Evolutionary conservation across 2,797 vertebrate genomes (phyloP), one percentile per base, ranked within the genome.

Genomic region (Threskiornis aethiopicus): DNA sequence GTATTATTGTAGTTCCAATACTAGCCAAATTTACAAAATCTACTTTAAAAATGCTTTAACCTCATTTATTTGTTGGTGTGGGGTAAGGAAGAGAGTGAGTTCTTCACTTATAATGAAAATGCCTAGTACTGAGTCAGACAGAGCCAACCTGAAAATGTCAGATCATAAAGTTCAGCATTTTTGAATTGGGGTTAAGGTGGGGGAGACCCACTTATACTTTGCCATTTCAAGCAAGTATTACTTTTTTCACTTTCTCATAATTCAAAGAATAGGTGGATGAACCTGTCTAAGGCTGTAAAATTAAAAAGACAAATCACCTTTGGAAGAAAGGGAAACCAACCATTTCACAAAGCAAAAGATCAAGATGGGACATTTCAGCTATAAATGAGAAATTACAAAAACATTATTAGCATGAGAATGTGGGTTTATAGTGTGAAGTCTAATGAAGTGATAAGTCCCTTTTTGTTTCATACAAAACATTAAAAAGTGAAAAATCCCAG

Each of bases 101-200:
- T 89, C 26, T 52, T 66, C 42, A 26, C 17, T 11, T 72, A 4
- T 16, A 81, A 75, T 89, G 86, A 61, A 91, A 84, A 71, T 91
- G 37, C 28, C 41, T 15, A 11, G 31, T 78, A 58, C 17, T 7
- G 64, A 73, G 33, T 81, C 57, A 47, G 79, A 61, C 0, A 3
- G 55, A 81, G 89, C 39, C 89, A 94, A 51, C 51, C 79, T 79
- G 84, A 86, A 88, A 96, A 92, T 94, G 84, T 96, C 90, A 94
- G 69, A 75, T 71, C 26, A 59, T 81, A 41, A 89, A 86, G 88
- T 93, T 92, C 89, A 92, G 79, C 76, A 20, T 84, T 66, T 92
- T 86, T 39, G 54, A 92, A 91, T 91, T 89, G 87, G 28, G 81
- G 82, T 80, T 93, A 80, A 76, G 67, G 59, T 81, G 69, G 88